These are phyloP conservation scores for Rhinoderma darwinii DNA, from an alignment of 2,113 vertebrate species.

Conservation along the genomic window DNA sequence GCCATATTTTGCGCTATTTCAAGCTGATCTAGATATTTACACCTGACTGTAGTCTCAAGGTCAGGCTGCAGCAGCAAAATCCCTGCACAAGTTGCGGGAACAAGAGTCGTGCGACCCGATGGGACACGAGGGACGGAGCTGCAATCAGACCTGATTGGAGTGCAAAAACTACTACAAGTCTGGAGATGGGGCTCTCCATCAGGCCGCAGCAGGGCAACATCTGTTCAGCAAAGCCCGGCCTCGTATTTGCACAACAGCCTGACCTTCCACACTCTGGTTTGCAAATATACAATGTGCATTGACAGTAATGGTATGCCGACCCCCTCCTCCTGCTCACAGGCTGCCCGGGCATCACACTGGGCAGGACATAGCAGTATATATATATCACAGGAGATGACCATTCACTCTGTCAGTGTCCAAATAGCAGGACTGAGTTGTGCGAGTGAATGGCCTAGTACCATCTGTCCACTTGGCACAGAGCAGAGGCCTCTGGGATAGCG, in stretches of 20 bases:
- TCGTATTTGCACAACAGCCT: not conserved
- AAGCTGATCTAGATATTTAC: not conserved
- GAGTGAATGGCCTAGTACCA: constrained; percentile 69
- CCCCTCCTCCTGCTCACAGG: not conserved
- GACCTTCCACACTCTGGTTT: not conserved
- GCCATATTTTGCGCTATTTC: not conserved
- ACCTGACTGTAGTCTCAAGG: constrained; percentile 22
- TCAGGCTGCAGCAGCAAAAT: not conserved
- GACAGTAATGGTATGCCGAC: not conserved
- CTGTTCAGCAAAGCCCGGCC: not conserved
- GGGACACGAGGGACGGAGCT: not conserved
- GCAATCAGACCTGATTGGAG: not conserved
- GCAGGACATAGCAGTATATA: constrained; percentile 11
- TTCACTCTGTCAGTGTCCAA: constrained; percentile 23
- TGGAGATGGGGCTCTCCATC: not conserved
- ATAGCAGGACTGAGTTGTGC: constrained; percentile 21
- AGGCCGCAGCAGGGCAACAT: not conserved
- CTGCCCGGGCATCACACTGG: not conserved
- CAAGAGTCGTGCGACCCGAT: not conserved
- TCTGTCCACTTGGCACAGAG: constrained; percentile 78
- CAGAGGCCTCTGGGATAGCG: constrained; percentile 75
- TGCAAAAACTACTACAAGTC: not conserved
- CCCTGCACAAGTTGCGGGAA: not conserved
- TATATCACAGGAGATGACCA: constrained; percentile 21
- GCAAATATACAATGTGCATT: not conserved